Evolutionary conservation across 2,113 vertebrate species (phyloP).

Genomic region (Crotalus horridus): DNA sequence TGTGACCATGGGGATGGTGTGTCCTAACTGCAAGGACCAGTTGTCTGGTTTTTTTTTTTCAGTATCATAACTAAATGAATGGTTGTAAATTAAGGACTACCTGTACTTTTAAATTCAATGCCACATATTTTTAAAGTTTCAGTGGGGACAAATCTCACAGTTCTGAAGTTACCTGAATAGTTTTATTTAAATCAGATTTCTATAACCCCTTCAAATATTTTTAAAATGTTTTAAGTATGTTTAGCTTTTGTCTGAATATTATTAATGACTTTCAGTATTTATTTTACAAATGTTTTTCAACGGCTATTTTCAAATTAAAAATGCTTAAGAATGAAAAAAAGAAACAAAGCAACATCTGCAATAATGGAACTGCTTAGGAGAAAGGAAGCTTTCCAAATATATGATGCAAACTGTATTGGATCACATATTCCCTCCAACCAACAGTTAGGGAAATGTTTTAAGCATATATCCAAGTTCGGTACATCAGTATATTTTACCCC

Average conservation of each 20-base stretch:
- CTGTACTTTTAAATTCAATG: neutral
- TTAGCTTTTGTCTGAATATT: conserved; percentile 28
- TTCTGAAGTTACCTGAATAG: conserved; percentile 33
- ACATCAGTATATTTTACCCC: conserved; percentile 39
- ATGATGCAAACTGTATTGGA: conserved; percentile 47
- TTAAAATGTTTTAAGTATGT: conserved; percentile 12
- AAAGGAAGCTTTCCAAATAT: conserved; percentile 45
- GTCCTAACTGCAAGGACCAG: neutral
- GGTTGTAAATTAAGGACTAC: neutral
- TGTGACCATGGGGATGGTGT: neutral
- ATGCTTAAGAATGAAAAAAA: conserved; percentile 40
- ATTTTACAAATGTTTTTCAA: conserved; percentile 55
- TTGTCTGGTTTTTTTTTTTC: neutral
- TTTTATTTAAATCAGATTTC: neutral
- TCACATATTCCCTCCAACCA: conserved; percentile 44
- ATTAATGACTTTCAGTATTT: conserved; percentile 1
- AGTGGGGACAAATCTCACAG: conserved; percentile 25
- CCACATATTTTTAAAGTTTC: neutral
- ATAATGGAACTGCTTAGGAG: conserved; percentile 54
- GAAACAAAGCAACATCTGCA: conserved; percentile 48
- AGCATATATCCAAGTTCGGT: conserved; percentile 40
- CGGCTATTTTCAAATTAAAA: conserved; percentile 69
- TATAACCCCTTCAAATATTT: conserved; percentile 3
- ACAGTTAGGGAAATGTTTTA: conserved; percentile 44
- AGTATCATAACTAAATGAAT: neutral